Evolutionary conservation across 2,113 vertebrate species (phyloP), one percentile per base, ranked within the genome.

Genomic region (Callopanchax toddi): DNA sequence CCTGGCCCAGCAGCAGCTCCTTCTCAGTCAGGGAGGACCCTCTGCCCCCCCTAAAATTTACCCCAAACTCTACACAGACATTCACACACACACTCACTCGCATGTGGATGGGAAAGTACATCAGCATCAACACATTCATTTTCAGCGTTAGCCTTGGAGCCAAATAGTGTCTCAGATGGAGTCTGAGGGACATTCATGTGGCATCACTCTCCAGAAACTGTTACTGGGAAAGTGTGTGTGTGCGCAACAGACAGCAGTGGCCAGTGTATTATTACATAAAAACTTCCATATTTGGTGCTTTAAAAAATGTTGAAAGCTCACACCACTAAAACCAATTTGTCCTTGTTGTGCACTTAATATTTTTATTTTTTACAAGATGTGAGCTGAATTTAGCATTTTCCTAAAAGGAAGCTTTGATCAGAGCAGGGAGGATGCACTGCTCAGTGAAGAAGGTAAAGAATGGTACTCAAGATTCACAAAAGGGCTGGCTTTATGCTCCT

Each of bases 121-220:
- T 70, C 96, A 97, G 86, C 97, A 97, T 80, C 97, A 98, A 65
- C 97, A 98, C 87, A 93, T 95, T 43, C 97, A 97, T 81, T 98
- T 94, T 83, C 97, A 97, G 82, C 98, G 97, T 93, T 99, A 93
- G 92, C 80, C 43, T 10, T 2, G 3, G 72, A 76, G 68, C 71
- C 71, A 70, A 55, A 53, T 20, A 10, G 2, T 71, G 42, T 49
- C 60, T 53, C 62, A 36, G 36, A 63, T 25, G 25, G 69, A 68
- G 65, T n/a, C 63, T 23, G 44, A 53, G 32, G 20, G 16, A 53
- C 46, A 16, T 18, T 74, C 36, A 44, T 32, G 57, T 51, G 70
- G 23, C 60, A 62, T 58, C 66, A 53, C 32, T 74, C 60, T 43
- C 42, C 22, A 18, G n/a, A 45, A 67, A 46, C 45, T 26, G 34